These are phyloP conservation scores for Neogobius melanostomus DNA, from an alignment of 2,113 vertebrate genomes.

Conservation along the genomic window DNA sequence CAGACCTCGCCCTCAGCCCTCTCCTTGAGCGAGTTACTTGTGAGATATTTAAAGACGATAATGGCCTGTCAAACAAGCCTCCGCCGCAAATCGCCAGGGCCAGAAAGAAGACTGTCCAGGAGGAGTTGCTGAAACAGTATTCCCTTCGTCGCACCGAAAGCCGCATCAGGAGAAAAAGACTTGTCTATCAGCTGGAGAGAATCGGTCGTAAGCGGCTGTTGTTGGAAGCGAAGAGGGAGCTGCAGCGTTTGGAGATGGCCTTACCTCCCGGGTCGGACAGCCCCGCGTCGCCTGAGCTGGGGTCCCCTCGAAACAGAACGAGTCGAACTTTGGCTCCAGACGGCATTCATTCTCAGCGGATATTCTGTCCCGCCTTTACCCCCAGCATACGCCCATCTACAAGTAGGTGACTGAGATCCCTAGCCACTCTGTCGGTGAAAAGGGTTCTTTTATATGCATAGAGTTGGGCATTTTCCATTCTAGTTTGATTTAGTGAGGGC, in stretches of 20 bases:
- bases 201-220: conserved; percentile 86
- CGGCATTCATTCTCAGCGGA: conserved; percentile 75
- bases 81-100: conserved; percentile 53
- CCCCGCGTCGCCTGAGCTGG: conserved; percentile 41
- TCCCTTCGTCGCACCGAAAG: conserved; percentile 78
- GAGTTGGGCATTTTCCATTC: background rate
- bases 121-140: conserved; percentile 80
- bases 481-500: background rate
- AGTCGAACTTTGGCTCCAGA: conserved; percentile 38
- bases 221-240: conserved; percentile 83
- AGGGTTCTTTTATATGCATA: too few relatives aligned
- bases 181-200: conserved; percentile 84
- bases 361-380: conserved; percentile 76
- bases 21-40: conserved; percentile 35
- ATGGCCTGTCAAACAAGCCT: background rate
- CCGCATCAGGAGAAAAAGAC: conserved; percentile 77
- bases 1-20: conserved; percentile 61
- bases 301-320: conserved; percentile 35
- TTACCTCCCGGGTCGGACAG: conserved; percentile 64
- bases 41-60: conserved; percentile 27
- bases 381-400: conserved; percentile 73
- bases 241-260: conserved; percentile 80
- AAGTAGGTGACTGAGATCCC: conserved; percentile 58
- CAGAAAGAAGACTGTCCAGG: conserved; percentile 81
- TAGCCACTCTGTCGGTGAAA: background rate